Base-by-base conservation (phyloP, 2,113 vertebrate species). In the Leuciscus idus region DNA sequence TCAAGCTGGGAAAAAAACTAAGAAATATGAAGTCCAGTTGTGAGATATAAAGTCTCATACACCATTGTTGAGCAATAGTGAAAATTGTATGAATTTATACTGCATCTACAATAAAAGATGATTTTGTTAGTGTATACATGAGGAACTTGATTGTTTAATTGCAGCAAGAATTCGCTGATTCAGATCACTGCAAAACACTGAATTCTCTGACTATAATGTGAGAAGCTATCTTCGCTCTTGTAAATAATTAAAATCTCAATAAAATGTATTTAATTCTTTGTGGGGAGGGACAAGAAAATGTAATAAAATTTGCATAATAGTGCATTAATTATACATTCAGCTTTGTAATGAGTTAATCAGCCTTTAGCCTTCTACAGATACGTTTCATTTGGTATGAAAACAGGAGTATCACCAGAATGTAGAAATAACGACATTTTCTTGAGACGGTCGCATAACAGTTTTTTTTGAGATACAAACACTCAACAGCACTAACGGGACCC, bases 241-340 rank as follows among this genome's bases (percentile, higher is more conserved):
- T 94, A 93, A 95, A 95, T 95, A 95, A 95, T 95, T 95, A 88
- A 94, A 81, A 83, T 91, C 93, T 90, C 92, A 93, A 93, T 94
- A 93, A 91, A 88, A 94, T 92, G 89, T 93, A 92, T 93, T 95
- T 93, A 93, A 95, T 93, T 93, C 89, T 92, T 83, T 91, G 89
- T 90, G 89, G 90, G 89, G 84, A 92, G 91, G 91, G 87, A 90
- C 92, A 89, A 91, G 90, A 91, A 93, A 95, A 93, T 93, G 89
- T 93, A 93, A 94, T 95, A 92, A 92, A 88, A 93, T 94, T 94
- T 93, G 91, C 92, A 94, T 94, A 94, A 93, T 92, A 92, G 92
- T 91, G 90, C 93, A 93, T 95, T 91, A 95, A 94, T 95, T 95
- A 94, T 93, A 94, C 93, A 95, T 94, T 91, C 87, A 83, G 91